Evolutionary conservation across 1,140 invertebrate species (phyloP).

Genomic region (Neodiprion virginianus): DNA sequence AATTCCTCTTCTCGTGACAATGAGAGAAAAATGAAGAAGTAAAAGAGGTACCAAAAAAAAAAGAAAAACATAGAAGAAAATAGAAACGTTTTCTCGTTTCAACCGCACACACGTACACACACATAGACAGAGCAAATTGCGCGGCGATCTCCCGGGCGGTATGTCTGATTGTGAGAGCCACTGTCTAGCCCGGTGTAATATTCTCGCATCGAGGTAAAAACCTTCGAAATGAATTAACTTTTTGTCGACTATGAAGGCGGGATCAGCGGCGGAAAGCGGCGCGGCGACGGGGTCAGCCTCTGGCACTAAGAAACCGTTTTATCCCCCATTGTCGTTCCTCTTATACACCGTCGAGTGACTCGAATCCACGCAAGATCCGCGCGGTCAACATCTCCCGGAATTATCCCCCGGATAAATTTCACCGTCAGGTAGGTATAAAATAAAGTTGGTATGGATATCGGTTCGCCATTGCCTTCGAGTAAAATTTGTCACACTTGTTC

Average conservation of each 20-base stretch:
- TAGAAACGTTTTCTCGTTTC: no score
- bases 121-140: no score
- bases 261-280: neutral
- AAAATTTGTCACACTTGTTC: no score
- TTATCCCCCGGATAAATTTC: neutral
- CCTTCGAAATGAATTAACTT: slow-evolving; percentile 57
- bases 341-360: neutral
- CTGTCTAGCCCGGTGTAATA: slow-evolving; percentile 35
- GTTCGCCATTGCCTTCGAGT: no score
- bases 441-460: no score
- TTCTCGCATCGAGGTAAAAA: slow-evolving; percentile 49
- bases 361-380: neutral
- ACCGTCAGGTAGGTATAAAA: no score
- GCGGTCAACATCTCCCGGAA: neutral
- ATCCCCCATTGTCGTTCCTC: slow-evolving; percentile 1
- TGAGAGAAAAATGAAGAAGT: no score
- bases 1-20: no score
- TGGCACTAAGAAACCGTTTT: neutral
- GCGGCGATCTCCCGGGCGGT: neutral
- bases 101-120: no score
- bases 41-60: no score
- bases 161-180: slow-evolving; percentile 31
- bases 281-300: slow-evolving; percentile 28
- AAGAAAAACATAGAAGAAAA: no score
- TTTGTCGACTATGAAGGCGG: slow-evolving; percentile 32